phyloP scores from a whole-genome alignment of 1,140 invertebrate genomes.

The Cydia strobilella region DNA sequence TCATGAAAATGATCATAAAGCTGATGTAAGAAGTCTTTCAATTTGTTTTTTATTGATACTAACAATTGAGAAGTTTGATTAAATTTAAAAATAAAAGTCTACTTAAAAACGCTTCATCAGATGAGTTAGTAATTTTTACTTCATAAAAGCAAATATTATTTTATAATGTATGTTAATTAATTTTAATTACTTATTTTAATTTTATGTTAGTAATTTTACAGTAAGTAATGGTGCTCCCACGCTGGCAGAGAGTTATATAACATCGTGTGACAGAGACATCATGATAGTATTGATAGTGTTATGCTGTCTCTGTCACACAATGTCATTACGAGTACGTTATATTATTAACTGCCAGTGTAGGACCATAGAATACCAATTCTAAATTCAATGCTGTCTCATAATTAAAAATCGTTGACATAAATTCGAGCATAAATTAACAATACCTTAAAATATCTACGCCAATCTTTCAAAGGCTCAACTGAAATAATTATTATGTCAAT shows the following conservation, averaged over 20 bases:
- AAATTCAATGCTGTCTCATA: background rate
- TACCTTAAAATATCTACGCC: background rate
- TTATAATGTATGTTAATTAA: no score
- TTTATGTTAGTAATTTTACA: no score
- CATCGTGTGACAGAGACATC: no score
- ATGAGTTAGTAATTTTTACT: background rate
- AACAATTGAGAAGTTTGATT: constrained; percentile 31
- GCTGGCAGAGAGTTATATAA: no score
- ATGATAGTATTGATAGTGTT: no score
- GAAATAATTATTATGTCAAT: constrained; percentile 8
- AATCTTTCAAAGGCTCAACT: background rate
- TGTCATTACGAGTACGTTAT: no score
- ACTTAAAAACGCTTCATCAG: background rate
- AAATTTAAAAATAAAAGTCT: constrained; percentile 6
- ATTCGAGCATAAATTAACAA: background rate
- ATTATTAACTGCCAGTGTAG: no score
- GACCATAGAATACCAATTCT: no score
- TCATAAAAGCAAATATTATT: background rate
- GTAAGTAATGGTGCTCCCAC: no score
- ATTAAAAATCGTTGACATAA: background rate
- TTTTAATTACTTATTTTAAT: no score
- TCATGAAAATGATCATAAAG: constrained; percentile 30
- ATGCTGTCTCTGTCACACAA: no score
- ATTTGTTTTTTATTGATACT: constrained; percentile 28
- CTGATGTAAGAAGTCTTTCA: constrained; percentile 31